Evolutionary conservation across 2,113 vertebrate genomes (phyloP).

Genomic region (Ictidomys tridecemlineatus): DNA sequence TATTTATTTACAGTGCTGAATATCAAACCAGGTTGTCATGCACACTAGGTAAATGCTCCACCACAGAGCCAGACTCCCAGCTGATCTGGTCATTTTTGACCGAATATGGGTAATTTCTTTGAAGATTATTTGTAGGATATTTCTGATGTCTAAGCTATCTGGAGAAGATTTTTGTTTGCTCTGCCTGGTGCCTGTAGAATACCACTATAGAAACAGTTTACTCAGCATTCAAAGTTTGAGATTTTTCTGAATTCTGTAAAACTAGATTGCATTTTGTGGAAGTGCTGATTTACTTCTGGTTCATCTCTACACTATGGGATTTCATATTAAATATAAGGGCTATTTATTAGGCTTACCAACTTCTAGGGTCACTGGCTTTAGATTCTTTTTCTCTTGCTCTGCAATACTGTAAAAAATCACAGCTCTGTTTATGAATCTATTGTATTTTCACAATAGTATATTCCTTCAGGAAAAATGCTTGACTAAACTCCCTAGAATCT

Average conservation of each 20-base stretch:
- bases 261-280: background rate
- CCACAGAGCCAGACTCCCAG: background rate
- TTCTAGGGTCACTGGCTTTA: background rate
- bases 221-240: background rate
- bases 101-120: background rate
- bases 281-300: background rate
- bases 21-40: background rate
- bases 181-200: background rate
- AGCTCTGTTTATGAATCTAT: too few species aligned
- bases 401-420: background rate
- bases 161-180: background rate
- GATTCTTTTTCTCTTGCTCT: background rate
- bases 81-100: background rate
- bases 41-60: background rate
- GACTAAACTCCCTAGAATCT: background rate
- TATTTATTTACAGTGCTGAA: background rate
- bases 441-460: background rate
- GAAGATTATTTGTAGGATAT: slow-evolving; percentile 1
- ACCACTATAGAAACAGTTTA: background rate
- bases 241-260: slow-evolving; percentile 32
- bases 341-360: background rate
- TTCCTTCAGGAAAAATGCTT: slow-evolving; percentile 15
- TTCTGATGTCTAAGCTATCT: background rate
- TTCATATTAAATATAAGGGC: background rate
- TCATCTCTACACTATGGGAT: background rate